Conservation (phyloP, 2,113 vertebrate genomes). For the Epinephelus cyanopodus region DNA sequence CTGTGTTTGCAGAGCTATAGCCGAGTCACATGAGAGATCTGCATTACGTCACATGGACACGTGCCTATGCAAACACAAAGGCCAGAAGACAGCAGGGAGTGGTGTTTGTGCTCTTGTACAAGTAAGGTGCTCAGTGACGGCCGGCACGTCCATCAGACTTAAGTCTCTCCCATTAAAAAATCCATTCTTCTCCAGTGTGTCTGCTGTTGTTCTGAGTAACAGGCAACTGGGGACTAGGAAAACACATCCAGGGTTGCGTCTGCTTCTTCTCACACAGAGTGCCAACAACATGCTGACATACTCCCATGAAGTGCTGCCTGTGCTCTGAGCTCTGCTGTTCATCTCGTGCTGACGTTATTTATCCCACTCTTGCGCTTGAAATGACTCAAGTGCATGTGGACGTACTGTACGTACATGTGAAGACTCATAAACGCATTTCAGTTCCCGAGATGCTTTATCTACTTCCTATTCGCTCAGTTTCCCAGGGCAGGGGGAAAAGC, state of each 20-base stretch:
- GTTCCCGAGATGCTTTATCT: conserved; percentile 46
- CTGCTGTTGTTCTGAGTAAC: conserved; percentile 41
- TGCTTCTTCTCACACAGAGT: conserved; percentile 56
- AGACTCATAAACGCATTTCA: conserved; percentile 28
- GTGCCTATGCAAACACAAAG: conserved; percentile 62
- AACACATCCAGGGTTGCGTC: conserved; percentile 52
- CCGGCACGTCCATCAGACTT: conserved; percentile 30
- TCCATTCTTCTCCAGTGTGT: conserved; percentile 5
- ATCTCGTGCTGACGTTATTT: conserved; percentile 40
- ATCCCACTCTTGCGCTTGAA: neutral
- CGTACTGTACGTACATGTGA: conserved; percentile 13
- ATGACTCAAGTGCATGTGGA: conserved; percentile 14
- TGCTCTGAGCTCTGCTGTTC: conserved; percentile 45
- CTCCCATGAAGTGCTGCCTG: conserved; percentile 37
- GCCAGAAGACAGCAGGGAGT: conserved; percentile 63
- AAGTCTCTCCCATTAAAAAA: conserved; percentile 33
- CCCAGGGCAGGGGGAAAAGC: conserved; percentile 34
- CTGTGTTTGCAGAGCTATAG: conserved; percentile 52
- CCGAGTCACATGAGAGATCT: conserved; percentile 51
- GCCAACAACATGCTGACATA: conserved; percentile 55
- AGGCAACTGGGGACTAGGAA: conserved; percentile 42
- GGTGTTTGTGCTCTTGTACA: conserved; percentile 48
- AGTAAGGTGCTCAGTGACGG: conserved; percentile 49
- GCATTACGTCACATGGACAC: conserved; percentile 62
- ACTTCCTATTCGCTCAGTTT: conserved; percentile 50